Percentiles rank a stretch among this genome's conserved stretches.
Evolutionary conservation across 2,888 invertebrate genomes (phyloP).

Genomic region (Acrobasis suavella): DNA sequence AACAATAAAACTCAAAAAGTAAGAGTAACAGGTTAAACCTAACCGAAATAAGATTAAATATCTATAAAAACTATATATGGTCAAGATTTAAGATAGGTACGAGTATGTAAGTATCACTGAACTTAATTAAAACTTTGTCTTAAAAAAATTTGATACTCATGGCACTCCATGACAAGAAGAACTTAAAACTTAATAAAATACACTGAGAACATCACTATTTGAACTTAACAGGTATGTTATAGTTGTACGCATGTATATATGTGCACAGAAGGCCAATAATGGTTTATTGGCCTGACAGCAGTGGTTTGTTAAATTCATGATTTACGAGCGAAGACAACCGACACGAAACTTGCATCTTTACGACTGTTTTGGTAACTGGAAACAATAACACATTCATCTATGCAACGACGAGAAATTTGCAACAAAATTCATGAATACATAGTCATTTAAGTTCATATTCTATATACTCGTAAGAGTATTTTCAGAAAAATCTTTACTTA

Average conservation of each 20-base stretch:
- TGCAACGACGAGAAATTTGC: constrained; percentile 23
- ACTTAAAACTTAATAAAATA: too few species aligned
- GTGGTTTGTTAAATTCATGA: constrained; percentile 65
- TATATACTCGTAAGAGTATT: not conserved
- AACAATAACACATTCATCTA: constrained; percentile 32
- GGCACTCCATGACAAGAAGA: too few species aligned
- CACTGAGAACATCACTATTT: too few species aligned
- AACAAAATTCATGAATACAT: constrained; percentile 17
- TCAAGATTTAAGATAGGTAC: too few species aligned
- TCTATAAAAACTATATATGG: too few species aligned
- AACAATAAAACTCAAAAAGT: too few species aligned
- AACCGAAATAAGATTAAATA: too few species aligned
- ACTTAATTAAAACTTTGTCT: too few species aligned
- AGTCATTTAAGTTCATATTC: not conserved
- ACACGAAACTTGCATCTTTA: constrained; percentile 45
- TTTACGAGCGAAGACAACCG: constrained; percentile 57
- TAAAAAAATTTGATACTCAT: too few species aligned
- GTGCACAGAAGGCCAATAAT: constrained; percentile 49
- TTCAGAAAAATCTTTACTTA: too few species aligned
- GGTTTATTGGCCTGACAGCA: constrained; percentile 65
- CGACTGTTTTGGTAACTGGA: constrained; percentile 42
- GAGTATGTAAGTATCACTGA: too few species aligned
- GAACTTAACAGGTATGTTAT: constrained; percentile 33
- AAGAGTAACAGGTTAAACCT: too few species aligned
- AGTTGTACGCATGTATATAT: constrained; percentile 45